Evolutionary conservation across 1,140 invertebrate genomes (phyloP), one percentile per base, ranked within the genome.

Genomic region (Eumaeus atala): DNA sequence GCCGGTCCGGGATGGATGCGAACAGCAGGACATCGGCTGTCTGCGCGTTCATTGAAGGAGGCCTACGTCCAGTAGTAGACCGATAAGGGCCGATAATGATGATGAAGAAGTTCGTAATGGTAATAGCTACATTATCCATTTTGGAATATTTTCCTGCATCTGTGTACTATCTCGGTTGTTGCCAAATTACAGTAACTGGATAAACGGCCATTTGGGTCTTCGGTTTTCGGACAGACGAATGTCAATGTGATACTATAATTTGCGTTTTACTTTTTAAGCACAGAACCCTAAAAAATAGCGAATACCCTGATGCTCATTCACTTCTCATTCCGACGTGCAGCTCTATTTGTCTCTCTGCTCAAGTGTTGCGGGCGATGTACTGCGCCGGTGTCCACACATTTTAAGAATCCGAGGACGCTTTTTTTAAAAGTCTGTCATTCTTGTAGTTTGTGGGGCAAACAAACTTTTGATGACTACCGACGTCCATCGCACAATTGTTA

Each of bases 311-410:
- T 40, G 38, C 38, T 6, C 38, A 40, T 40, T 40, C 36, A 38
- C 11, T n/a, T 7, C 10, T 40, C 38, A 12, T 40, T 7, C 38
- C 38, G 38, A 28, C 2, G 21, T 6, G 21, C 21, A 28, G 21
- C 38, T 40, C 12, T 40, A 40, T 40, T 40, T 40, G 38, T 40
- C 38, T 40, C 38, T 40, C 14, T 40, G 38, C 38, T 40, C 38
- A 40, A 40, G 38, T 28, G 21, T 28, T 40, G 38, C 38, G 38
- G 38, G n/a, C 38, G 12, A 14, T 40, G 38, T n/a, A 40, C 38
- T 40, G n/a, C n/a, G 38, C 11, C 1, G n/a, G 38, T 14, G n/a
- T 7, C 14, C n/a, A 40, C 14, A 40, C n/a, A 8, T 12, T 40
- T 6, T 12, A n/a, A 7, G 8, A 38, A 12, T 12, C 0, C 11